Evolutionary conservation across 2,888 invertebrate genomes (phyloP).

Genomic region (Acrocyrtus sp.): DNA sequence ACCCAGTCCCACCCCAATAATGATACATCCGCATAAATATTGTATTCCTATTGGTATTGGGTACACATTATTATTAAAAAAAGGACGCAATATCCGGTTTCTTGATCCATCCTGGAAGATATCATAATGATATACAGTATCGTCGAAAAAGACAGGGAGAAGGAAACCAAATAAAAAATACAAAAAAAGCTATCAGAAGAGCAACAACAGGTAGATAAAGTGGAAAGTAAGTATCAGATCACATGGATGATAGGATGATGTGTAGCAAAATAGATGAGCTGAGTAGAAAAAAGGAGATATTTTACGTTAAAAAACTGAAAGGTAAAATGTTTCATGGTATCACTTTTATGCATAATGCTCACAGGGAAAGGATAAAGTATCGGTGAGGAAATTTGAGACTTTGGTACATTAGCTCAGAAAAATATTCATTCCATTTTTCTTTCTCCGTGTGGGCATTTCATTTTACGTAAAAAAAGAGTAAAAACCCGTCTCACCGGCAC

Average conservation of each 20-base stretch:
- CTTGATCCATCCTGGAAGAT: constrained; percentile 40
- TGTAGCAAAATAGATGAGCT: constrained; percentile 31
- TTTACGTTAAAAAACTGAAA: constrained; percentile 17
- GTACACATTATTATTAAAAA: constrained; percentile 24
- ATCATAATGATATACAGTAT: constrained; percentile 38
- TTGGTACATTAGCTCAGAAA: constrained; percentile 44
- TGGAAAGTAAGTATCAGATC: constrained; percentile 45
- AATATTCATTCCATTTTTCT: constrained; percentile 23
- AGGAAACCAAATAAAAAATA: too few relatives aligned
- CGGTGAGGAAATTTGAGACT: constrained; percentile 41
- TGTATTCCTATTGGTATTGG: too few relatives aligned
- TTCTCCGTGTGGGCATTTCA: too few relatives aligned
- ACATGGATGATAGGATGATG: constrained; percentile 38
- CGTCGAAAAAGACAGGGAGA: constrained; percentile 1
- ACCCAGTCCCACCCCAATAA: too few relatives aligned
- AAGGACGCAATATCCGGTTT: constrained; percentile 46
- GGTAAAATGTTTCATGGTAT: constrained; percentile 33
- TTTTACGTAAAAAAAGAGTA: too few relatives aligned
- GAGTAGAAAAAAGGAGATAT: constrained; percentile 18
- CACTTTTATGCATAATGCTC: constrained; percentile 46
- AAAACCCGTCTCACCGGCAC: too few relatives aligned
- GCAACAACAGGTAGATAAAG: constrained; percentile 33
- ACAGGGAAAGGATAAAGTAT: constrained; percentile 45
- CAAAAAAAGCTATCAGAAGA: constrained; percentile 34
- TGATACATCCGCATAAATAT: too few relatives aligned